Evolutionary conservation across 2,888 invertebrate species (phyloP).

Genomic region (Fragum whitleyi): DNA sequence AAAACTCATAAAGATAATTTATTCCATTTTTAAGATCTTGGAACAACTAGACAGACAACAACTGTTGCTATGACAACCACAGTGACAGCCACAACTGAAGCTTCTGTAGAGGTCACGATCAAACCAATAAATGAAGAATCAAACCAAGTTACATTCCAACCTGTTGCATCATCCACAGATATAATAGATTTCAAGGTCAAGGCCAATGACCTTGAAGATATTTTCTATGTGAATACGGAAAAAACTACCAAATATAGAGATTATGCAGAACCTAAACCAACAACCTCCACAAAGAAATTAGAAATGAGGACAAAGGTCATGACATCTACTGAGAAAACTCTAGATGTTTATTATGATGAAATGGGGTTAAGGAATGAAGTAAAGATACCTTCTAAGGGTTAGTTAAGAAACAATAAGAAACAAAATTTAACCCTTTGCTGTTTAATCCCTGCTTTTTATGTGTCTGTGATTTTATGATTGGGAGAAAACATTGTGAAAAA

Average conservation of each 20-base stretch:
- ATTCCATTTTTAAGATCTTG: background rate
- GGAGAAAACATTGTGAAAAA: too few relatives aligned
- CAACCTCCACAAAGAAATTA: slow-evolving; percentile 44
- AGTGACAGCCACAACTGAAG: background rate
- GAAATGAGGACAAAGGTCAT: slow-evolving; percentile 22
- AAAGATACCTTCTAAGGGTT: background rate
- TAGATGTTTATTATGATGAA: background rate
- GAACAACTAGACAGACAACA: background rate
- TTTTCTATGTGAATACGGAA: slow-evolving; percentile 1
- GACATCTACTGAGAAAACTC: slow-evolving; percentile 11
- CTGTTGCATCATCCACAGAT: slow-evolving; percentile 6
- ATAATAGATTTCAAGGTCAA: background rate
- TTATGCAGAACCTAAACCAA: slow-evolving; percentile 52
- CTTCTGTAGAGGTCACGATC: slow-evolving; percentile 4
- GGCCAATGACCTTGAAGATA: slow-evolving; percentile 4
- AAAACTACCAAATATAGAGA: slow-evolving; percentile 18
- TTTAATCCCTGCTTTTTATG: too few relatives aligned
- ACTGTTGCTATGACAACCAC: slow-evolving; percentile 19
- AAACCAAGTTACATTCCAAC: background rate
- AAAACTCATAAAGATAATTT: too few relatives aligned
- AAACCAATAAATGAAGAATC: background rate
- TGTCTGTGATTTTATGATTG: too few relatives aligned
- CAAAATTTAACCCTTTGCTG: too few relatives aligned
- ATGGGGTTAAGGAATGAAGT: background rate
- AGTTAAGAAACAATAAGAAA: too few relatives aligned